A percentile compares a stretch with the other conserved stretches of the same genome.
These are phyloP conservation scores for Tetragnatha versicolor DNA, from an alignment of 1,140 invertebrate species.

Conservation along the genomic window DNA sequence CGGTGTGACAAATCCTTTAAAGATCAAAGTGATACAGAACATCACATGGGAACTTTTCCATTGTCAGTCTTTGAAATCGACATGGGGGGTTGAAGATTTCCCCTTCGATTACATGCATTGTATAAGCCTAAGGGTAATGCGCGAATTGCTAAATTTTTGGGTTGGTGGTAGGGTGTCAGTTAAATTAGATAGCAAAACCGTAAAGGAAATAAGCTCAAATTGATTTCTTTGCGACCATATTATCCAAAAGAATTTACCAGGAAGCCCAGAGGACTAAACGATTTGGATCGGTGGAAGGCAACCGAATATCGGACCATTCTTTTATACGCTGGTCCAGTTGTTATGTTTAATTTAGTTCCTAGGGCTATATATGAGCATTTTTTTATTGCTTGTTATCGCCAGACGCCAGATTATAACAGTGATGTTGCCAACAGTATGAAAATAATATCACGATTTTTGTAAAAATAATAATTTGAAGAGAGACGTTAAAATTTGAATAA, in stretches of 20 bases:
- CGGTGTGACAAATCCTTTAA: neutral
- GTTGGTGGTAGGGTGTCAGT: constrained; percentile 45
- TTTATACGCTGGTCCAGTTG: neutral
- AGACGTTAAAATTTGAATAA: too few relatives aligned
- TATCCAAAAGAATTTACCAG: constrained; percentile 59
- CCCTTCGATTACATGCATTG: constrained; percentile 65
- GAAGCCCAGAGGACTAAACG: constrained; percentile 57
- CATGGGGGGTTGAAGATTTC: too few relatives aligned
- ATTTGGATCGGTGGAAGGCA: constrained; percentile 61
- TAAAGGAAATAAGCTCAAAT: constrained; percentile 27
- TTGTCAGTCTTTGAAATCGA: constrained; percentile 59
- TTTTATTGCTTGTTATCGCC: too few relatives aligned
- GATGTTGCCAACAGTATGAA: too few relatives aligned
- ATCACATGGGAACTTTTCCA: constrained; percentile 49
- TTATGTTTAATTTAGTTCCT: too few relatives aligned
- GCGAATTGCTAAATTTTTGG: constrained; percentile 61
- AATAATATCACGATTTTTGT: too few relatives aligned
- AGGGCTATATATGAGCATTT: too few relatives aligned
- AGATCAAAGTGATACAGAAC: neutral
- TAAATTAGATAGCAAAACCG: neutral
- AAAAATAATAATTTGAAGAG: too few relatives aligned
- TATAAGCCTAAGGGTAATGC: constrained; percentile 63
- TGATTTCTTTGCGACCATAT: constrained; percentile 37
- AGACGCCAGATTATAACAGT: too few relatives aligned
- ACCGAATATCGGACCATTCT: constrained; percentile 59